A percentile compares a stretch with the other conserved stretches of the same genome.
Conservation (phyloP, 2,797 vertebrate genomes). For the Adelosebastes latens region DNA sequence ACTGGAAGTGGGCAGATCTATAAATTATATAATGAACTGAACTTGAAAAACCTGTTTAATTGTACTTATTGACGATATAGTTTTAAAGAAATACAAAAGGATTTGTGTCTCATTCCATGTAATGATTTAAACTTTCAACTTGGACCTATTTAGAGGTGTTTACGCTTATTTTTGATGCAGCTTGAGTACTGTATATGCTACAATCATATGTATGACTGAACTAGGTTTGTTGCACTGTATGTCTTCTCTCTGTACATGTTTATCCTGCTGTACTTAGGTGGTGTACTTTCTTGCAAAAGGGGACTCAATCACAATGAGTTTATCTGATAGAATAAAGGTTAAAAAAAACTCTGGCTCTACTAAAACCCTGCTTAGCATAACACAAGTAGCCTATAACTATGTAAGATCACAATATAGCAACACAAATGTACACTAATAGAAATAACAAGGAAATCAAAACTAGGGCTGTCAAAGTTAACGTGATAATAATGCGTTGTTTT, state of each 20-base stretch:
- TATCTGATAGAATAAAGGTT: background rate
- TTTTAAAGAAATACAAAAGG: background rate
- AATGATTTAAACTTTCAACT: background rate
- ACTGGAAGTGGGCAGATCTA: background rate
- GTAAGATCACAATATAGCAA: background rate
- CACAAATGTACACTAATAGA: background rate
- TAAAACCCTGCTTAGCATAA: background rate
- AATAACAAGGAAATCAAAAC: background rate
- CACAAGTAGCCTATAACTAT: background rate
- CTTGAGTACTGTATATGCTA: background rate
- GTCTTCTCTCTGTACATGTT: background rate
- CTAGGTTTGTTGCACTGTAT: background rate
- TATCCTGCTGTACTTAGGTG: background rate
- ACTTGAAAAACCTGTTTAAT: background rate
- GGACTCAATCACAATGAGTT: background rate
- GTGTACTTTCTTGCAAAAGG: background rate
- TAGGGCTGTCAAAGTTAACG: no score
- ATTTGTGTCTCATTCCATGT: background rate
- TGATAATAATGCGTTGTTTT: no score
- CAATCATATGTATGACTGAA: background rate
- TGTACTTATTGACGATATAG: background rate
- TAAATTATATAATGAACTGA: background rate
- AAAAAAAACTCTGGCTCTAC: background rate
- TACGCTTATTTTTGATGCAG: background rate
- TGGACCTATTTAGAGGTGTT: background rate